phyloP scores from a whole-genome alignment of 2,888 invertebrate species.

The Platycnemis pennipes region DNA sequence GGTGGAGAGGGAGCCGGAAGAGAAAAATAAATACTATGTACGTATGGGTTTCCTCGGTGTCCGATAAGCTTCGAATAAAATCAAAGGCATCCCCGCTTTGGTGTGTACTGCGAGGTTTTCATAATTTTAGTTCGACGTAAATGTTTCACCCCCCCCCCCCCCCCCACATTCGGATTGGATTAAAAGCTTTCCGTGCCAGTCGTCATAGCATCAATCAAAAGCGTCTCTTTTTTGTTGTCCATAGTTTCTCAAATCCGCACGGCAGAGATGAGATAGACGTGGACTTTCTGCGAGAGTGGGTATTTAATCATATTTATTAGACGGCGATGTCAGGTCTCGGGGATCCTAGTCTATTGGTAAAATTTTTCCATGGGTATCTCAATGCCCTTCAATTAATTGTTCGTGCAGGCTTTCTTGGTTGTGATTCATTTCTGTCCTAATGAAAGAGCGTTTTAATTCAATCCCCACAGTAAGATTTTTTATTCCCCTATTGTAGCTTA shows the following conservation, averaged over 20 bases:
- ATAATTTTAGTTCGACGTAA: conserved; percentile 20
- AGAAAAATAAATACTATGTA: background rate
- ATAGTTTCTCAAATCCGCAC: background rate
- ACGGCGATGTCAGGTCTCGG: background rate
- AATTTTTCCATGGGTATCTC: background rate
- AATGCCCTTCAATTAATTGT: background rate
- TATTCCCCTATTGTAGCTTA: no score
- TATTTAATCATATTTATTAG: conserved; percentile 14
- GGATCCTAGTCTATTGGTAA: background rate
- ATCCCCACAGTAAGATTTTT: no score
- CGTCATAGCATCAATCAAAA: conserved; percentile 54
- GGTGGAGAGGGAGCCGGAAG: background rate
- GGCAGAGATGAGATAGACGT: background rate
- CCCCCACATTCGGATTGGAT: conserved; percentile 26
- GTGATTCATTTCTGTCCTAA: background rate
- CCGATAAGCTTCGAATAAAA: conserved; percentile 43
- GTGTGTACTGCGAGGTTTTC: conserved; percentile 18
- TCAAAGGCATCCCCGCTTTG: background rate
- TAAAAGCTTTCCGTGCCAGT: conserved; percentile 55
- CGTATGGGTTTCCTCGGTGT: background rate
- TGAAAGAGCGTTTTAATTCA: background rate
- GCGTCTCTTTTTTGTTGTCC: background rate
- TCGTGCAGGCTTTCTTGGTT: background rate
- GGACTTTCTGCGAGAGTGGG: background rate
- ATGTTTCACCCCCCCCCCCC: background rate